These are phyloP conservation scores for Fundulus diaphanus DNA, from an alignment of 2,797 vertebrate genomes.

Conservation along the genomic window DNA sequence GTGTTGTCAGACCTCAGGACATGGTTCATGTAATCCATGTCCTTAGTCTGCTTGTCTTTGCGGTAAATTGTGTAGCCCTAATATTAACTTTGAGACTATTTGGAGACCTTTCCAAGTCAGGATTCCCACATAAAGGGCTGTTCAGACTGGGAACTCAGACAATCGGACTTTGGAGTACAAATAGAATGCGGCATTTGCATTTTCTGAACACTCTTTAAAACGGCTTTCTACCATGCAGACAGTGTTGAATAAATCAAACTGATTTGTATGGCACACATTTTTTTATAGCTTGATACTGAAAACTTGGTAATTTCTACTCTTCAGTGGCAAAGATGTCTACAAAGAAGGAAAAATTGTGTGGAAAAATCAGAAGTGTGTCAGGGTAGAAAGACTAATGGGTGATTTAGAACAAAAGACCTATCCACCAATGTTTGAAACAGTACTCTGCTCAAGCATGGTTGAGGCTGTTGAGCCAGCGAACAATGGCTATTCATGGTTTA, in stretches of 20 bases:
- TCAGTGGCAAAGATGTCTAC: not conserved
- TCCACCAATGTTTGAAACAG: not conserved
- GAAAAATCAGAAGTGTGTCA: not conserved
- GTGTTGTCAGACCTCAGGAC: too few species aligned
- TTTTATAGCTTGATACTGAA: not conserved
- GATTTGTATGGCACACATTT: not conserved
- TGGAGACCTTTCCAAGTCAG: not conserved
- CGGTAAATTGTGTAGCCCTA: not conserved
- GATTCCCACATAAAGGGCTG: not conserved
- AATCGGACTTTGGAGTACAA: not conserved
- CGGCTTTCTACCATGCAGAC: not conserved
- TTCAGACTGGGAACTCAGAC: not conserved
- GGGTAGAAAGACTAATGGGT: not conserved
- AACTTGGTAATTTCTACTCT: not conserved
- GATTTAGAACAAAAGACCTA: not conserved
- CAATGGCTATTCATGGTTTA: conserved; percentile 2
- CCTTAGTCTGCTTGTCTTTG: too few species aligned
- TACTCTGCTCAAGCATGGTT: not conserved
- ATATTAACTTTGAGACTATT: not conserved
- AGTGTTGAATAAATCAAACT: not conserved
- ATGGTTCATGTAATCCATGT: too few species aligned
- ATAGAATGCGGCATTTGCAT: not conserved
- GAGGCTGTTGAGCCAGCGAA: conserved; percentile 4
- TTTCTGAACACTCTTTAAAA: not conserved
- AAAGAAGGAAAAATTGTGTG: not conserved